Base-by-base conservation (phyloP, 2,113 vertebrate species). In the Sturnira hondurensis region DNA sequence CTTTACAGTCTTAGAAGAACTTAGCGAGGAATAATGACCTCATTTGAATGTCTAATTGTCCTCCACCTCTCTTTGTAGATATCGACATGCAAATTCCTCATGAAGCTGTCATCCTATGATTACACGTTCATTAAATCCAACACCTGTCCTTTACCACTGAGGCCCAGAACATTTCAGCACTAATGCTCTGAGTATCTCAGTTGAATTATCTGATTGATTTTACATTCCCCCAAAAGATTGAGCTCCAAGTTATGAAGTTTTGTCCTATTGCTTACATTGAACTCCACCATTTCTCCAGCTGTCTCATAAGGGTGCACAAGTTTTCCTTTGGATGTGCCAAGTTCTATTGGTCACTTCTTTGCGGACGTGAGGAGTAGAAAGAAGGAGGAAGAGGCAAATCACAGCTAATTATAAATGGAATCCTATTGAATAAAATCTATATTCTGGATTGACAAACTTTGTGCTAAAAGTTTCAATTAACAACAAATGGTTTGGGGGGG, bases 1-100 rank as follows among this genome's bases (percentile, higher is more conserved):
- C 52, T 33, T 77, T 90, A 87, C 4, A 45, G 80, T 65, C 80
- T 94, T 78, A 87, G 78, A 68, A 92, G 73, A 91, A 81, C 41
- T 85, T 88, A 92, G 38, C 87, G 90, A 94, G 68, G 33, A 90
- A 86, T 61, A n/a, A 83, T 97, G 61, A 86, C 71, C 28, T 95
- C 68, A 81, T 73, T 61, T 77, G 70, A 54, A 91, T 92, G 70
- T 90, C 92, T 74, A 82, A 73, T 87, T 68, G 43, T 77, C 85
- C 90, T 82, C n/a, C 4, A 45, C 41, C n/a, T 95, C 68, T 93
- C 94, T 94, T 82, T 58, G 91, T 88, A 84, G 74, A 28, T 61
- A 63, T 31, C 73, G 19, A n/a, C 54, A 56, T 13, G 9, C 7
- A 61, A 33, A n/a, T 87, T 26, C 31, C 33, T 90, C 33, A 71